Conservation (phyloP, 2,888 invertebrate species). For the Acronicta aceris region DNA sequence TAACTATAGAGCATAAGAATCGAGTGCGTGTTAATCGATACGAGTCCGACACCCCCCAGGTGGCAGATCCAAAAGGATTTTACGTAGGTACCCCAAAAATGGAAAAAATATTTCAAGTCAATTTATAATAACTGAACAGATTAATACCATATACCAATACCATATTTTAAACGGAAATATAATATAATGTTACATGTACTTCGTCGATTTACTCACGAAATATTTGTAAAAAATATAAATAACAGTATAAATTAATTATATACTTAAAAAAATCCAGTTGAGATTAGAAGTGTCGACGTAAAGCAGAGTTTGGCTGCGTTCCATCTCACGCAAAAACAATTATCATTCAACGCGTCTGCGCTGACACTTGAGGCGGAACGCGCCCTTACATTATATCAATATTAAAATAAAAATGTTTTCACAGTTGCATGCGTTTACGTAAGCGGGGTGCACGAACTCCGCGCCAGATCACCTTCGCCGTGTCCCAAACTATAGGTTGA, state of each 20-base stretch:
- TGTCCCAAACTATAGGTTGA: constrained; percentile 85
- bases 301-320: constrained; percentile 50
- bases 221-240: constrained; percentile 15
- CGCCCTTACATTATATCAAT: constrained; percentile 64
- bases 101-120: too few species aligned
- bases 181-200: too few species aligned
- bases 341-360: constrained; percentile 50
- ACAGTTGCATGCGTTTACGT: constrained; percentile 83
- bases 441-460: constrained; percentile 83
- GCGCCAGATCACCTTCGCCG: constrained; percentile 79
- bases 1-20: too few species aligned
- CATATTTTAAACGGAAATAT: too few species aligned
- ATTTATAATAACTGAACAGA: too few species aligned
- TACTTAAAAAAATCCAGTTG: constrained; percentile 25
- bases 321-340: constrained; percentile 51
- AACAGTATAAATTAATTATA: constrained; percentile 16
- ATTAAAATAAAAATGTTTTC: constrained; percentile 72
- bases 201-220: neutral
- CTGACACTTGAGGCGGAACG: constrained; percentile 50
- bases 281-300: constrained; percentile 38
- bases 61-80: too few species aligned
- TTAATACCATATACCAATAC: too few species aligned
- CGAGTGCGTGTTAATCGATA: too few species aligned
- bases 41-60: too few species aligned
- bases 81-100: too few species aligned